phyloP scores from a whole-genome alignment of 2,797 vertebrate species.

The Euthynnus affinis region DNA sequence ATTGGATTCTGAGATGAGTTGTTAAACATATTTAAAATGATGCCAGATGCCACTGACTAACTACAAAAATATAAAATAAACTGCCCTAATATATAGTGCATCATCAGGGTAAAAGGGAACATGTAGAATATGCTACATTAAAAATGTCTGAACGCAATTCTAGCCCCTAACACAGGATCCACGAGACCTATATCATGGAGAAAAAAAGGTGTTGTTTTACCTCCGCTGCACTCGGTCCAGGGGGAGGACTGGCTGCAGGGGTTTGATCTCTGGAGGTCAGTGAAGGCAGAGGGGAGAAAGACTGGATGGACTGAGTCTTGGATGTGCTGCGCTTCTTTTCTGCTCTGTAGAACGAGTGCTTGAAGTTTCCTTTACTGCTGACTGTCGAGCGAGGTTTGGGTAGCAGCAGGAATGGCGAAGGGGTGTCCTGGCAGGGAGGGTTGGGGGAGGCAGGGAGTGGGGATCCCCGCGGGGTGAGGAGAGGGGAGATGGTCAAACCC shows the following conservation, averaged over 20 bases:
- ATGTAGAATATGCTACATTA: not conserved
- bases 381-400: conserved; percentile 60
- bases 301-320: conserved; percentile 45
- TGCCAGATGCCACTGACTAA: not conserved
- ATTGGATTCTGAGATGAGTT: not conserved
- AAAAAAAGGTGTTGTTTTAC: conserved; percentile 61
- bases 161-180: conserved; percentile 9
- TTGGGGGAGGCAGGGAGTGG: conserved; percentile 70
- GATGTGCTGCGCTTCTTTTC: conserved; percentile 43
- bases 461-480: conserved; percentile 73
- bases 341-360: conserved; percentile 60
- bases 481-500: conserved; percentile 70
- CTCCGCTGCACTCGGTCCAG: conserved; percentile 45
- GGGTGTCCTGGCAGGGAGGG: conserved; percentile 54
- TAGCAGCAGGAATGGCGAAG: conserved; percentile 72
- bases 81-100: not conserved
- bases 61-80: not conserved
- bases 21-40: not conserved
- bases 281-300: conserved; percentile 21
- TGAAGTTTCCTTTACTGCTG: conserved; percentile 60
- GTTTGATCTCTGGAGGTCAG: conserved; percentile 31
- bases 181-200: not conserved
- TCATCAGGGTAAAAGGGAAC: not conserved
- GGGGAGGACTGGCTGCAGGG: conserved; percentile 6
- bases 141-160: conserved; percentile 11